phyloP scores from a whole-genome alignment of 2,797 vertebrate species.

The Saguinus oedipus region DNA sequence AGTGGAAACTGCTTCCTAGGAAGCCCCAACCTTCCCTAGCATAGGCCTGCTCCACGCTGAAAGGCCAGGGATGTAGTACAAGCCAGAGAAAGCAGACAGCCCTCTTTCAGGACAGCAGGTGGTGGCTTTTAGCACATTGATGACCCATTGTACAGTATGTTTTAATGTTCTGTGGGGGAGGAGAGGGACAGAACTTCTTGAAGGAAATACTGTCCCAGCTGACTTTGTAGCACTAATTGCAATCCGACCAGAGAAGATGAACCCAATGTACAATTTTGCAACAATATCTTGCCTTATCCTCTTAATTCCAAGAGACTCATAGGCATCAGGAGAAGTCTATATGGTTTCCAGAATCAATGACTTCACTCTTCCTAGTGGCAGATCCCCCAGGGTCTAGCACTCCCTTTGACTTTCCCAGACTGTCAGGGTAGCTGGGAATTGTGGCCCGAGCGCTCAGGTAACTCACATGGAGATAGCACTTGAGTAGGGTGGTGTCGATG shows the following conservation, averaged over 20 bases:
- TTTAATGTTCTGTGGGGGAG: neutral
- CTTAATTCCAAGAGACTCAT: slow-evolving; percentile 15
- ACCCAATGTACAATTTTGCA: neutral
- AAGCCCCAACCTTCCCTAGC: neutral
- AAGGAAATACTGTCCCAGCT: neutral
- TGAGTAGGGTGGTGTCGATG: slow-evolving; percentile 97
- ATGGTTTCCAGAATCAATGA: neutral
- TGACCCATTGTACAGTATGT: neutral
- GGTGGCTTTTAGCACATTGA: neutral
- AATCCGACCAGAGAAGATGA: neutral
- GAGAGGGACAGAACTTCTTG: neutral
- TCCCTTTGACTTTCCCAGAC: fast-evolving
- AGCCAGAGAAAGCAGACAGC: neutral
- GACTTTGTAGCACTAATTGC: neutral
- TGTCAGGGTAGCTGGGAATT: neutral
- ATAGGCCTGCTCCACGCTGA: neutral
- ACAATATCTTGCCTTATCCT: neutral
- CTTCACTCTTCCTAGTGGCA: neutral
- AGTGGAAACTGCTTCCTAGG: neutral
- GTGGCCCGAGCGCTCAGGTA: neutral
- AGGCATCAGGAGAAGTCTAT: neutral
- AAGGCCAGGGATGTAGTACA: neutral
- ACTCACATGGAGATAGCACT: slow-evolving; percentile 98
- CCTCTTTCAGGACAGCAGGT: neutral
- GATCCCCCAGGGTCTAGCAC: neutral